Conservation (phyloP, 2,113 vertebrate genomes). For the Amblyopsis rosae region DNA sequence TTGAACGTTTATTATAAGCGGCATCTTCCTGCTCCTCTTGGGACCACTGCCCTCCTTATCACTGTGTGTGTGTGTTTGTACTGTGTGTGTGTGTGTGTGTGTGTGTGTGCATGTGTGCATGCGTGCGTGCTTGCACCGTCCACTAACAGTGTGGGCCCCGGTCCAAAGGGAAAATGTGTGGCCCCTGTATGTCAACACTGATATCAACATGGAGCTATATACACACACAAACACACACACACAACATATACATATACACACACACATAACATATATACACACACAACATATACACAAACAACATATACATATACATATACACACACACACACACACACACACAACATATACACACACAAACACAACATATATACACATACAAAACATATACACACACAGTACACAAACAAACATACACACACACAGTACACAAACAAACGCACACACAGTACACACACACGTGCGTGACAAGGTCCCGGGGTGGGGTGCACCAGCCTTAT, state of each 20-base stretch:
- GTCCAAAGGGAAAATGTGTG: not conserved
- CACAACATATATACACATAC: not conserved
- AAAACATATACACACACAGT: not conserved
- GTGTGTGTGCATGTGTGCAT: no score
- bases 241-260: no score
- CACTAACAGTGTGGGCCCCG: not conserved
- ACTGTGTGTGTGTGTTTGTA: not conserved
- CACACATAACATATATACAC: not conserved
- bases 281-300: not conserved
- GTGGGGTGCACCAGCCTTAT: no score
- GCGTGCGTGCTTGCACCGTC: no score
- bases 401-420: not conserved
- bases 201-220: not conserved
- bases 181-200: not conserved
- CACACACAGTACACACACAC: no score
- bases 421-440: no score
- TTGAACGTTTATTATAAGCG: constrained; percentile 36
- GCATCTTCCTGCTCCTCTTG: constrained; percentile 29
- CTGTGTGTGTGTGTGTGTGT: not conserved
- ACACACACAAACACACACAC: no score
- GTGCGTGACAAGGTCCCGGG: no score
- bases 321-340: not conserved
- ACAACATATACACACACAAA: not conserved
- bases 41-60: constrained; percentile 43
- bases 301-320: not conserved